phyloP scores from a whole-genome alignment of 2,797 vertebrate species.

The Discoglossus pictus region DNA sequence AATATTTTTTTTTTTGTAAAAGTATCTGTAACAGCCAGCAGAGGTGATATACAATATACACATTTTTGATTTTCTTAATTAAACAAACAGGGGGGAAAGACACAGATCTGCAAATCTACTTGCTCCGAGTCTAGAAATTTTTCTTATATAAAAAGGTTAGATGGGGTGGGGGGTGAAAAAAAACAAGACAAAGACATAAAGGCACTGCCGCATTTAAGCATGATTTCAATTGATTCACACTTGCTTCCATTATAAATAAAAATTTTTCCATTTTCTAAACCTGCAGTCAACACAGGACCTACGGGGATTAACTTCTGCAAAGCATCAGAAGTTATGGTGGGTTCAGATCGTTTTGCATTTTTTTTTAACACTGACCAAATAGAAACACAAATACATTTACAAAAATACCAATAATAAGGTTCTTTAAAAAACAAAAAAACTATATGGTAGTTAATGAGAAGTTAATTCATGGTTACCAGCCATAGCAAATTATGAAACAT shows the following conservation, averaged over 20 bases:
- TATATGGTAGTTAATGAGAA: conserved; percentile 69
- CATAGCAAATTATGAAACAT: conserved; percentile 90
- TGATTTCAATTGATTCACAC: conserved; percentile 70
- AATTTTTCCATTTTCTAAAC: conserved; percentile 75
- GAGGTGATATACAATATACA: conserved; percentile 49
- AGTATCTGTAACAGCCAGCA: conserved; percentile 43
- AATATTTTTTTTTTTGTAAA: conserved; percentile 20
- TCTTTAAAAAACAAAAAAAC: conserved; percentile 50
- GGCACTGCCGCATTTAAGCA: conserved; percentile 94
- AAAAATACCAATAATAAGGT: conserved; percentile 60
- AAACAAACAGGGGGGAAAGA: conserved; percentile 18
- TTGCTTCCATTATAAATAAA: conserved; percentile 47
- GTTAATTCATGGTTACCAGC: conserved; percentile 92
- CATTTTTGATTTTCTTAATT: conserved; percentile 39
- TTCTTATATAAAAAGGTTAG: conserved; percentile 60
- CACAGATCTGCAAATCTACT: conserved; percentile 56
- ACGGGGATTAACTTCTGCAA: conserved; percentile 57
- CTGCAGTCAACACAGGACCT: conserved; percentile 92
- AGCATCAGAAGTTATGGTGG: conserved; percentile 57
- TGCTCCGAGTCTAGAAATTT: conserved; percentile 50
- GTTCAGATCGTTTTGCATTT: conserved; percentile 30
- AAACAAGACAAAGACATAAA: conserved; percentile 71
- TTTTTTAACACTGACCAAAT: conserved; percentile 42
- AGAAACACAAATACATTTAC: conserved; percentile 62
- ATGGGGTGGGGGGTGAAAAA: conserved; percentile 64